Conservation (phyloP, 2,888 invertebrate species). For the Imbricaverruca yamaguchii region DNA sequence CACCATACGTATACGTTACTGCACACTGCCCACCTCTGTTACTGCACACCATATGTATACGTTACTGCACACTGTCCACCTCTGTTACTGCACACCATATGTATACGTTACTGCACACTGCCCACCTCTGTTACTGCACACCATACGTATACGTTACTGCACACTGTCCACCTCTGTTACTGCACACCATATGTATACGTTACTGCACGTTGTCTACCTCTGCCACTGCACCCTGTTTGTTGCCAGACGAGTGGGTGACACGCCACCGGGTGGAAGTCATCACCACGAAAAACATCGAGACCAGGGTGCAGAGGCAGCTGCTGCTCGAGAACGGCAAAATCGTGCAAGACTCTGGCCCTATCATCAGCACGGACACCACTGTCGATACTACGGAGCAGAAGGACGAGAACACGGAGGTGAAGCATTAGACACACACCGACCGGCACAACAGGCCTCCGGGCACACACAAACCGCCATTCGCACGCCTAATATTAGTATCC, state of each 20-base stretch:
- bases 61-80: too few species aligned
- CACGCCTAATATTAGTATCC: too few species aligned
- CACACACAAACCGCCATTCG: too few species aligned
- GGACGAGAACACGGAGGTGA: constrained; percentile 81
- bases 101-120: too few species aligned
- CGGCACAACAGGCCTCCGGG: too few species aligned
- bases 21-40: too few species aligned
- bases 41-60: too few species aligned
- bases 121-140: background rate
- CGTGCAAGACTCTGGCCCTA: constrained; percentile 76
- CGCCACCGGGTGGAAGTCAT: constrained; percentile 82
- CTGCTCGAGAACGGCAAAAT: constrained; percentile 75
- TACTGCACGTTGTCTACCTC: background rate
- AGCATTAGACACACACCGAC: constrained; percentile 38
- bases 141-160: too few species aligned
- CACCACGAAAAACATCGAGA: constrained; percentile 83
- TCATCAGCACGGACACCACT: constrained; percentile 33
- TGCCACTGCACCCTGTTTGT: background rate
- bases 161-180: too few species aligned
- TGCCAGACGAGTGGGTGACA: constrained; percentile 86
- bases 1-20: too few species aligned
- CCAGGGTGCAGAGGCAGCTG: constrained; percentile 78
- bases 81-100: too few species aligned
- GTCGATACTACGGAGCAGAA: constrained; percentile 76
- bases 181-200: too few species aligned